phyloP scores from a whole-genome alignment of 2,797 vertebrate genomes.

The Tiaroga cobitis region DNA sequence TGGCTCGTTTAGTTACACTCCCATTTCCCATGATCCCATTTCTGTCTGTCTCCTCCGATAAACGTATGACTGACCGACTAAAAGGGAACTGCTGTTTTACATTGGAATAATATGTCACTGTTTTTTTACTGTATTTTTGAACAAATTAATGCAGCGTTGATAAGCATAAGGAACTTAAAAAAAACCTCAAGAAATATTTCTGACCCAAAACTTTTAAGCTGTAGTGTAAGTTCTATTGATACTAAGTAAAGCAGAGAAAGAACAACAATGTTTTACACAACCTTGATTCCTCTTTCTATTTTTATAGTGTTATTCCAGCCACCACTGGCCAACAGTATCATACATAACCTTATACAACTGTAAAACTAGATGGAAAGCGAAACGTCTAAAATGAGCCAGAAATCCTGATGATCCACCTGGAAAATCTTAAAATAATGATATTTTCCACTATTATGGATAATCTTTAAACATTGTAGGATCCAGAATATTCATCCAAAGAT shows the following conservation, averaged over 20 bases:
- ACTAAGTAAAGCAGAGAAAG: not conserved
- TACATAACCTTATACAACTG: not conserved
- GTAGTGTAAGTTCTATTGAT: not conserved
- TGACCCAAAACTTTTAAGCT: too few species aligned
- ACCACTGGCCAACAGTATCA: too few species aligned
- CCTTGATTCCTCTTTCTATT: not conserved
- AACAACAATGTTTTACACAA: not conserved
- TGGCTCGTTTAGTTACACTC: too few species aligned
- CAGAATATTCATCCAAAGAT: not conserved
- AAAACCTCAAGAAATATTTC: not conserved
- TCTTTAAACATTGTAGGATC: not conserved
- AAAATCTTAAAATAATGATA: not conserved
- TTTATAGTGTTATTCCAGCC: not conserved
- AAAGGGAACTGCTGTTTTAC: not conserved
- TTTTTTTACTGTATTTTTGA: too few species aligned
- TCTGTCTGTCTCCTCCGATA: too few species aligned
- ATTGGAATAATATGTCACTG: not conserved
- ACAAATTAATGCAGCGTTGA: not conserved
- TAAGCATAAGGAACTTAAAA: not conserved
- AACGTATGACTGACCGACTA: too few species aligned
- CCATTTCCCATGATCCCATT: too few species aligned
- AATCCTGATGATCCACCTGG: not conserved
- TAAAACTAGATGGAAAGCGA: not conserved
- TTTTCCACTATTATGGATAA: not conserved
- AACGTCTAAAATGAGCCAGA: not conserved